These are phyloP conservation scores for Troides helena DNA, from an alignment of 2,888 invertebrate species.

Conservation along the genomic window DNA sequence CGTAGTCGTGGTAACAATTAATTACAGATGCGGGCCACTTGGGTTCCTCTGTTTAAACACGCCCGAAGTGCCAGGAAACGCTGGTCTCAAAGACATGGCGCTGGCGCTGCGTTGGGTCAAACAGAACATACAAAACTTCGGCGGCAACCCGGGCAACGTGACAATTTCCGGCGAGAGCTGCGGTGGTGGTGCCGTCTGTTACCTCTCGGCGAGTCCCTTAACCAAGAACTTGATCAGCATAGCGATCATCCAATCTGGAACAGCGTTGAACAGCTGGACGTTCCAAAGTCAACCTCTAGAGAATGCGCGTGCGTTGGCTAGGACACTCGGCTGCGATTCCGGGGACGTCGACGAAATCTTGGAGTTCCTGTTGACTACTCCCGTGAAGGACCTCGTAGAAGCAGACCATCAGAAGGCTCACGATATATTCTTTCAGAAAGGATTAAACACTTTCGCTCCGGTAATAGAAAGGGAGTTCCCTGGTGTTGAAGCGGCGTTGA, in stretches of 20 bases:
- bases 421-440: constrained; percentile 36
- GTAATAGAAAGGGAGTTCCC: constrained; percentile 69
- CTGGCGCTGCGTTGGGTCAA: constrained; percentile 68
- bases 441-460: constrained; percentile 41
- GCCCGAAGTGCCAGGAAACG: constrained; percentile 71
- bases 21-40: constrained; percentile 75
- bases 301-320: constrained; percentile 55
- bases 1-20: constrained; percentile 78
- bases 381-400: constrained; percentile 61
- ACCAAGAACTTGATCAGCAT: constrained; percentile 60
- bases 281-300: constrained; percentile 58
- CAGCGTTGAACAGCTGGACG: constrained; percentile 46
- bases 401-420: constrained; percentile 42
- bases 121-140: constrained; percentile 65
- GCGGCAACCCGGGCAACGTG: constrained; percentile 66
- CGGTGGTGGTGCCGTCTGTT: constrained; percentile 53
- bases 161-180: constrained; percentile 69
- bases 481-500: constrained; percentile 58
- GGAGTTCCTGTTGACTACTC: constrained; percentile 60
- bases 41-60: constrained; percentile 69
- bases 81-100: constrained; percentile 67
- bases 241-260: constrained; percentile 67
- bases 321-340: constrained; percentile 57
- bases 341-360: constrained; percentile 58
- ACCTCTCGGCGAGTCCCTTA: constrained; percentile 62